These are phyloP conservation scores for Nomada fucata DNA, from an alignment of 2,888 invertebrate genomes.

Conservation along the genomic window DNA sequence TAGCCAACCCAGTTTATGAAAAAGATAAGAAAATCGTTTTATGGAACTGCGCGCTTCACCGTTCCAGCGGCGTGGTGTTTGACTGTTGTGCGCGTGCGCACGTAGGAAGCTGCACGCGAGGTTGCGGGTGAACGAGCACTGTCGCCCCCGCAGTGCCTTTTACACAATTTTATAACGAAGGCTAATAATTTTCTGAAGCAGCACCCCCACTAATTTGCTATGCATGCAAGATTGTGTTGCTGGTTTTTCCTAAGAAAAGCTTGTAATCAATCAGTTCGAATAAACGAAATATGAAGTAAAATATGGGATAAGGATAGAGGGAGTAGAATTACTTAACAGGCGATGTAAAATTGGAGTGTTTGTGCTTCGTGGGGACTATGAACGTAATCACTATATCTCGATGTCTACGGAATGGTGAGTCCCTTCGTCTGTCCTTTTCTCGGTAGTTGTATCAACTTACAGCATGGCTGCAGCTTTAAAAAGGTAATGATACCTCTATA, in stretches of 20 bases:
- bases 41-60: no score
- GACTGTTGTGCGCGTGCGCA: no score
- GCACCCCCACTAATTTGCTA: no score
- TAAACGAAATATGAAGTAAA: background rate
- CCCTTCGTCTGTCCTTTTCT: conserved; percentile 84
- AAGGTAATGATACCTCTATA: conserved; percentile 20
- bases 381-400: conserved; percentile 59
- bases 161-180: no score
- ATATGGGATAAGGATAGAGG: conserved; percentile 83
- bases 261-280: conserved; percentile 27
- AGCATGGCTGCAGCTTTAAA: conserved; percentile 13
- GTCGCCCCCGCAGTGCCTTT: no score
- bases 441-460: conserved; percentile 73
- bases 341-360: conserved; percentile 73
- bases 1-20: no score
- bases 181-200: no score
- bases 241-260: conserved; percentile 7
- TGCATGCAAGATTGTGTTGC: background rate
- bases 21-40: no score
- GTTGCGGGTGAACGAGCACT: no score
- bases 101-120: no score
- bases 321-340: conserved; percentile 72
- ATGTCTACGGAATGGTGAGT: conserved; percentile 81
- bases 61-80: no score
- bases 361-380: conserved; percentile 72